phyloP scores from a whole-genome alignment of 37 sponge, comb jelly and placozoan genomes.

The Tethya wilhelma region DNA sequence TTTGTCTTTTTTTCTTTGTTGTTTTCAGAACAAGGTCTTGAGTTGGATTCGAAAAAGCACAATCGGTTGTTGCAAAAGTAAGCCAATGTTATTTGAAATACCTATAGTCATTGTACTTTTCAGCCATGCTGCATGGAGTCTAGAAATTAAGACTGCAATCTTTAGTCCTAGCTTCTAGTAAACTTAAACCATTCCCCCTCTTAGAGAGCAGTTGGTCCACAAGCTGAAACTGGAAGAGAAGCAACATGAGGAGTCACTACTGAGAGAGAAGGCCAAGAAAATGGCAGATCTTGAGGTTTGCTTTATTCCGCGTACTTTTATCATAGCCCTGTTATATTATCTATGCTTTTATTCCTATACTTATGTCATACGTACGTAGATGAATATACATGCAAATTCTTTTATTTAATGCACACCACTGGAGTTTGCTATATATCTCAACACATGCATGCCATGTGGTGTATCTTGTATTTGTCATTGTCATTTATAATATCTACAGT shows the following conservation, averaged over 20 bases:
- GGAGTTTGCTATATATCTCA: no score
- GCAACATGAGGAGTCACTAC: conserved; percentile 61
- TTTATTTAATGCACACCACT: neutral
- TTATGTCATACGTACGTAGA: no score
- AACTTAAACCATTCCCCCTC: neutral
- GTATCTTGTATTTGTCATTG: no score
- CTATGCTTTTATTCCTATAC: no score
- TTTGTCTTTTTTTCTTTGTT: neutral
- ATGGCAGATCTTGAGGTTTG: conserved; percentile 57
- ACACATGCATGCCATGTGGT: no score
- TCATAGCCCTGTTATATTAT: no score
- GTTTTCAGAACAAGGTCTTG: conserved; percentile 66
- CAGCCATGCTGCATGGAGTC: no score
- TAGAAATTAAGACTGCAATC: no score
- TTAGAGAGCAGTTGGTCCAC: conserved; percentile 67
- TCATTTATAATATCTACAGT: no score
- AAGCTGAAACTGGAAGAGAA: conserved; percentile 67
- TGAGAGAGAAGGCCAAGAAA: conserved; percentile 59
- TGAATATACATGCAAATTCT: no score
- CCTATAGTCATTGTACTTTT: neutral
- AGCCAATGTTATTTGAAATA: neutral
- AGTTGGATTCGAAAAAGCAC: conserved; percentile 61
- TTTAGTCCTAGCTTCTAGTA: no score
- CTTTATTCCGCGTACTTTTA: neutral
- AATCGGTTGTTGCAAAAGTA: conserved; percentile 56